Evolutionary conservation across 2,113 vertebrate species (phyloP), one percentile per base, ranked within the genome.

Genomic region (Rhabdornis inornatus): DNA sequence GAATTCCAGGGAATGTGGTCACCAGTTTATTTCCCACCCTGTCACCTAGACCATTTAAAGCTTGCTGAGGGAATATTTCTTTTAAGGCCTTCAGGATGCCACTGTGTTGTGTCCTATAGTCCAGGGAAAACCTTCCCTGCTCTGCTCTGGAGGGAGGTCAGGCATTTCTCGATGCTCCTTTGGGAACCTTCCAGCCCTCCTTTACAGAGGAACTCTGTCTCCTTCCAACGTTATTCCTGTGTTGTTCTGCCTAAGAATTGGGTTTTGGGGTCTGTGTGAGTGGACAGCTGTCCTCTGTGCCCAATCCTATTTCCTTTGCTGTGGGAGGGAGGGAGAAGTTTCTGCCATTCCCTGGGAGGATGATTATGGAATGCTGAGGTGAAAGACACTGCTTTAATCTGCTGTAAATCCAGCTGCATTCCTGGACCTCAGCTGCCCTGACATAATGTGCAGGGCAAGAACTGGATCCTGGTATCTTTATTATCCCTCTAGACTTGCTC

Each of bases 311-410:
- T 42, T 37, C 42, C 20, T 11, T 19, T 52, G 40, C 64, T 68
- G 59, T 28, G 25, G 13, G 23, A 71, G 18, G 37, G 15, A 13
- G 27, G 2, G 24, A 39, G 53, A n/a, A 10, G 24, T 89, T 68
- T 23, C 55, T 66, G 49, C 53, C 47, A 11, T 71, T 33, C n/a
- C 69, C 60, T 40, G 21, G 14, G 42, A 44, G 35, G 39, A 7
- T 22, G 35, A 55, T 77, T 24, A 45, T 42, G 45, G n/a, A 75
- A 44, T 0, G 0, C 0, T 33, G 47, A 33, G 47, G 28, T 86
- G 76, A 57, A 57, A 66, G 61, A 25, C 10, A 1, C 23, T 31
- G 15, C 15, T 39, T 11, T 33, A 12, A 33, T 69, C 35, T 69
- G n/a, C 20, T 39, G 6, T n/a, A 39, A 23, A 39, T 66, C 3